Percentiles rank a stretch among this genome's conserved stretches.
phyloP scores from a whole-genome alignment of 2,113 vertebrate genomes.

The Chrysochloris asiatica region DNA sequence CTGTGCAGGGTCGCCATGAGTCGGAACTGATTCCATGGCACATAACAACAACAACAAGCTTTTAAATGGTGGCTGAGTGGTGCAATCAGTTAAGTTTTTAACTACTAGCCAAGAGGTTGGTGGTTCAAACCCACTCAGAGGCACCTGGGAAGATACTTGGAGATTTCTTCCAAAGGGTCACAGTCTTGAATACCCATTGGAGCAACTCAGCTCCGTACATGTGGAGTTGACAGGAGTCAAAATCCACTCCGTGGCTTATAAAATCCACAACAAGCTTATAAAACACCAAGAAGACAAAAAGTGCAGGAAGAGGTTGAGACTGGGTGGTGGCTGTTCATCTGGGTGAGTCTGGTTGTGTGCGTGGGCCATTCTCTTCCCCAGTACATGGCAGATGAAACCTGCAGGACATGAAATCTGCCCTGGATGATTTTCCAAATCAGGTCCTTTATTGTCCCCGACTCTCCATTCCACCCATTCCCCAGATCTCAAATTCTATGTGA shows the following conservation, averaged over 20 bases:
- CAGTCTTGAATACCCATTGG: neutral
- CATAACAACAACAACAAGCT: no score
- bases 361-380: neutral
- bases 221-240: neutral
- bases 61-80: neutral
- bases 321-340: neutral
- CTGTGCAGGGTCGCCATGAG: no score
- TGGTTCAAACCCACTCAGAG: neutral
- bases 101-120: neutral
- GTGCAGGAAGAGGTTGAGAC: neutral
- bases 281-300: neutral
- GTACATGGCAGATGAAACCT: neutral
- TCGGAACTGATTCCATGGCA: no score
- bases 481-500: neutral
- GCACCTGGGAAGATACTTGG: neutral
- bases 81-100: neutral
- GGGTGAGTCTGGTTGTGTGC: neutral
- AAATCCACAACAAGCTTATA: neutral
- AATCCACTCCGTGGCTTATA: neutral
- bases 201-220: neutral
- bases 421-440: neutral
- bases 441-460: neutral
- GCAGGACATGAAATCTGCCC: neutral
- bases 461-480: neutral
- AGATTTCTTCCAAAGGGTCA: neutral